Evolutionary conservation across 1,140 invertebrate species (phyloP).

Genomic region (Sycophaga agraensis): DNA sequence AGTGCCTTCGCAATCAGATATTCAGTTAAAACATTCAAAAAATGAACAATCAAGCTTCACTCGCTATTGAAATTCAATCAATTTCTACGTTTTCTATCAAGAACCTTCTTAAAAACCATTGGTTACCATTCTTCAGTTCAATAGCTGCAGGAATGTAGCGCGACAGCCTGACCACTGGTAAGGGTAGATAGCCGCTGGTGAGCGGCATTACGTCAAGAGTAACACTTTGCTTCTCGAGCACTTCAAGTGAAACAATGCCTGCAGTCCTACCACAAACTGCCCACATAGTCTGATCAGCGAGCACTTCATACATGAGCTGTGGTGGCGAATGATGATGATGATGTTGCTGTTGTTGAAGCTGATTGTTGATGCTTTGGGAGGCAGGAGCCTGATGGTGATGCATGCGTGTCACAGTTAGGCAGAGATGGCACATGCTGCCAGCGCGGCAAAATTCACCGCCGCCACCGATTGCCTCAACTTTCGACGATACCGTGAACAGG

Average conservation of each 20-base stretch:
- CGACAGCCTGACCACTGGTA: slow-evolving; percentile 85
- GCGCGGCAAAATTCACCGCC: slow-evolving; percentile 85
- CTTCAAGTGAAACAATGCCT: slow-evolving; percentile 79
- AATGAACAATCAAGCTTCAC: too few species aligned
- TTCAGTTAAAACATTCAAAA: too few species aligned
- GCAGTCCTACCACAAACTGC: slow-evolving; percentile 86
- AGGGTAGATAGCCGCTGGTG: slow-evolving; percentile 82
- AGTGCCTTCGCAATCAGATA: too few species aligned
- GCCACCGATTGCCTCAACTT: slow-evolving; percentile 75
- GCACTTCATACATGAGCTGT: slow-evolving; percentile 87
- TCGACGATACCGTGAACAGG: slow-evolving; percentile 78
- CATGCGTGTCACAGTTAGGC: slow-evolving; percentile 69
- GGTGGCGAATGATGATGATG: slow-evolving; percentile 57
- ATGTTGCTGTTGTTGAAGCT: slow-evolving; percentile 52
- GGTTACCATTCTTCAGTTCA: slow-evolving; percentile 64
- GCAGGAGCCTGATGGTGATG: slow-evolving; percentile 39
- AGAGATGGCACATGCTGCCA: slow-evolving; percentile 83
- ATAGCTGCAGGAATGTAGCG: slow-evolving; percentile 83
- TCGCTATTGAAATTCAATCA: too few species aligned
- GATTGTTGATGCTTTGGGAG: slow-evolving; percentile 31
- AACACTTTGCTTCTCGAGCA: slow-evolving; percentile 70
- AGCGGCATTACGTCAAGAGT: slow-evolving; percentile 89
- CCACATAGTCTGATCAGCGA: slow-evolving; percentile 90
- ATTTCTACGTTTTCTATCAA: too few species aligned
- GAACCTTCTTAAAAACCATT: too few species aligned